phyloP scores from a whole-genome alignment of 2,888 invertebrate genomes.

The Caenorhabditis doughertyi region DNA sequence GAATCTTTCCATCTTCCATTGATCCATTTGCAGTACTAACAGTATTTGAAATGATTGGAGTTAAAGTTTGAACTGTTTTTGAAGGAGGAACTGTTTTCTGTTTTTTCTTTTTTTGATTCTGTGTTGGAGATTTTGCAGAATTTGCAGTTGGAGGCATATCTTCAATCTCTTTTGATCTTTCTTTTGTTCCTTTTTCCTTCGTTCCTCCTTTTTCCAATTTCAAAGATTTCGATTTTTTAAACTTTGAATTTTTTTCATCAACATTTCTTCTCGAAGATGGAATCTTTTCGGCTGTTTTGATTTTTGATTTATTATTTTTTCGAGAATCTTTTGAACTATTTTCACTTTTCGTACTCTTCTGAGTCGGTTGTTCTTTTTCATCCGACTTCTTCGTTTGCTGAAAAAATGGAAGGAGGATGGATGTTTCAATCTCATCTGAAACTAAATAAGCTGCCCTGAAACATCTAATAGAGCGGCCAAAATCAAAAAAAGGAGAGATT shows the following conservation, averaged over 20 bases:
- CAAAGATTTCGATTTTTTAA: constrained; percentile 5
- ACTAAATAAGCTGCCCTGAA: no score
- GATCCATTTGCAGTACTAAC: background rate
- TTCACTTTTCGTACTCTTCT: constrained; percentile 5
- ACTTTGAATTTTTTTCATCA: constrained; percentile 9
- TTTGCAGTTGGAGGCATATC: constrained; percentile 44
- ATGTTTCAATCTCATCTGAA: background rate
- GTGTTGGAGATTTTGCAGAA: constrained; percentile 17
- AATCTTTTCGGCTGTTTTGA: constrained; percentile 26
- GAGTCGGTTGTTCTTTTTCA: constrained; percentile 14
- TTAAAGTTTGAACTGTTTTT: constrained; percentile 12
- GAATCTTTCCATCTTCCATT: background rate
- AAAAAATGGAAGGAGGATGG: background rate
- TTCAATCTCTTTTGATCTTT: constrained; percentile 17
- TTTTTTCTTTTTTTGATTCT: constrained; percentile 6
- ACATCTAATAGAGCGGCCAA: no score
- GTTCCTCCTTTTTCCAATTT: background rate
- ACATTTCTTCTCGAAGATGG: constrained; percentile 13
- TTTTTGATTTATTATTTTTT: constrained; percentile 11
- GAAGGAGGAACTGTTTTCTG: background rate
- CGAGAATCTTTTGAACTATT: constrained; percentile 15
- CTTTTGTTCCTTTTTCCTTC: background rate
- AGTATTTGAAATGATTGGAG: background rate
- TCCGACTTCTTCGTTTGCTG: constrained; percentile 10
- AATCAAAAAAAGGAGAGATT: no score